Evolutionary conservation across 2,113 vertebrate genomes (phyloP), one percentile per base, ranked within the genome.

Genomic region (Myanophis thanlyinensis): DNA sequence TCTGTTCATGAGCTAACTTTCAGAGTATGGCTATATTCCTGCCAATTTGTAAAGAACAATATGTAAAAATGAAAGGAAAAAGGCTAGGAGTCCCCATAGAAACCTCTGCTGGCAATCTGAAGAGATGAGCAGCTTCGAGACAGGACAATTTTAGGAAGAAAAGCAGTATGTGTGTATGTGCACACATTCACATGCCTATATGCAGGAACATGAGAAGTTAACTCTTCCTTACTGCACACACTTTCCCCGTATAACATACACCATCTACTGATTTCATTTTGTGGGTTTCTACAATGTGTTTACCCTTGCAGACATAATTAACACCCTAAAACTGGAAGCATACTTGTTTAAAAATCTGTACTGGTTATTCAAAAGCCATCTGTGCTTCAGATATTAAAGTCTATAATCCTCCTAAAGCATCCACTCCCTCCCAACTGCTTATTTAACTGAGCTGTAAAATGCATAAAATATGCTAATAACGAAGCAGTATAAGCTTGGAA

Each of bases 381-480:
- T 94, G 2, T 92, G 91, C 95, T 95, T 94, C 96, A 96, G 97
- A 96, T 96, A 96, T 86, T 96, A 95, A 0, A 18, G 93, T 94
- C 93, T 95, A 95, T 95, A 96, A 97, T 95, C 8, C 92, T 94
- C 93, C 91, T 93, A 91, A 95, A 95, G 92, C 93, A 97, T 96
- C 96, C 94, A 35, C 97, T 94, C 94, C 56, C 94, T 94, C 94
- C 95, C 86, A 97, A 94, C 93, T 92, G 96, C 95, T 96, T 97
- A 97, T 96, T 89, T 96, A 97, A 95, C 93, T 91, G 93, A 95
- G 94, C 94, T 95, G 93, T 94, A 92, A 96, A 97, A 96, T 93
- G 95, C 93, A 96, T 96, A 95, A 96, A 96, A 97, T 96, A 95
- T 97, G 95, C 94, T 96, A 97, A 97, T 97, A 95, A 93, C 23